Percentiles rank a stretch among this genome's conserved stretches.
These are phyloP conservation scores for Cyclophora albipunctata DNA, from an alignment of 2,888 invertebrate genomes.

Conservation along the genomic window DNA sequence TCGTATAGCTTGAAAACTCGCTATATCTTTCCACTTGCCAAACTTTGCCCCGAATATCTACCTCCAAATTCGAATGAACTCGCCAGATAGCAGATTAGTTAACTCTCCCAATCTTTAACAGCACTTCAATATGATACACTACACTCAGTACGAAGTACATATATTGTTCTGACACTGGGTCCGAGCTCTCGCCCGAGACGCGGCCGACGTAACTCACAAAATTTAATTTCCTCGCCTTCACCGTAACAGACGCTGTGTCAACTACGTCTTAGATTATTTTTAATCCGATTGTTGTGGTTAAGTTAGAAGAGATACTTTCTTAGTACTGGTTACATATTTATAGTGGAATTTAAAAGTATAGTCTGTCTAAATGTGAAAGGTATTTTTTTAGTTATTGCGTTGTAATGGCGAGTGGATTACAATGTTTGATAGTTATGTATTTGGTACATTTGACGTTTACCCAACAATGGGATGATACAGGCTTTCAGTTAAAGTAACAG, in stretches of 20 bases:
- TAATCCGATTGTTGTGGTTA: conserved; percentile 14
- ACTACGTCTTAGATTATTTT: conserved; percentile 24
- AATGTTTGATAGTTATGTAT: background rate
- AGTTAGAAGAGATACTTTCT: conserved; percentile 1
- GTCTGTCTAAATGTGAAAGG: background rate
- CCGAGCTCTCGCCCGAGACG: background rate
- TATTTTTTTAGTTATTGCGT: background rate
- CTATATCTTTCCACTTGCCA: no score
- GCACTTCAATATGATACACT: no score
- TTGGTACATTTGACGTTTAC: background rate
- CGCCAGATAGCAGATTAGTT: no score
- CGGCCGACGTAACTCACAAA: conserved; percentile 8
- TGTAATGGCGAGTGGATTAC: background rate
- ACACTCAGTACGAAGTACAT: no score
- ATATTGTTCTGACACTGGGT: background rate
- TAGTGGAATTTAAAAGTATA: background rate
- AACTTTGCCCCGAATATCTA: no score
- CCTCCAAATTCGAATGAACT: no score
- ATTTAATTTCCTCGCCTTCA: conserved; percentile 26
- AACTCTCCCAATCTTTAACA: no score
- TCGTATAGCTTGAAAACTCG: no score
- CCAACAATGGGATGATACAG: no score
- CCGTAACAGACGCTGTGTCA: conserved; percentile 14
- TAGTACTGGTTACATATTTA: background rate
- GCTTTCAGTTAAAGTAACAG: no score